Percentiles rank a stretch among this genome's conserved stretches.
Conservation (phyloP, 1,140 invertebrate genomes). For the Temnothorax curvispinosus region DNA sequence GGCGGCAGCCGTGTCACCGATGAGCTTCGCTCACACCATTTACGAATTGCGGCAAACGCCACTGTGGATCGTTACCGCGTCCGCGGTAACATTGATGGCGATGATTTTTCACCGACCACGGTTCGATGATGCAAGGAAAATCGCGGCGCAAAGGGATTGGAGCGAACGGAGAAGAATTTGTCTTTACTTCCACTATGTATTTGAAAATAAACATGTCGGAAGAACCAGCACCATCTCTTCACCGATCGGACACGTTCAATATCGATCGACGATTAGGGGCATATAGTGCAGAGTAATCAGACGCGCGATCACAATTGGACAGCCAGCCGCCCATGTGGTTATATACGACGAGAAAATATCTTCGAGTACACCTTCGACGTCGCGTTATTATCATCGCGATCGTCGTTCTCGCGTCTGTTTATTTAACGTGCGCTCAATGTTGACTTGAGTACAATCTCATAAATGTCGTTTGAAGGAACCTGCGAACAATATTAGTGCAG, state of each 20-base stretch:
- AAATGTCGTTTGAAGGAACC: conserved; percentile 32
- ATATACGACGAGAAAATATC: not conserved
- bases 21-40: conserved; percentile 46
- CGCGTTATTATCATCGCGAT: conserved; percentile 3
- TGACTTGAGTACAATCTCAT: conserved; percentile 33
- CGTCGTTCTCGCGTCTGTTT: conserved; percentile 6
- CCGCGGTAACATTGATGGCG: conserved; percentile 63
- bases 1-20: conserved; percentile 15
- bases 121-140: conserved; percentile 62
- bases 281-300: not conserved
- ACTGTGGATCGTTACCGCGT: conserved; percentile 59
- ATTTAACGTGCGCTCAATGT: conserved; percentile 1
- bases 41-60: conserved; percentile 53
- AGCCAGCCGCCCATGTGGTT: not conserved
- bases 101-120: conserved; percentile 63
- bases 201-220: conserved; percentile 13
- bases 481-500: conserved; percentile 65
- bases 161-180: not conserved
- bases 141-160: not conserved
- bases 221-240: not conserved
- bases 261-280: not conserved
- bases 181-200: not conserved
- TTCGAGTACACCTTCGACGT: conserved; percentile 1
- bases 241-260: not conserved
- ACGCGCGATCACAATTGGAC: not conserved